Evolutionary conservation across 2,797 vertebrate species (phyloP).

Genomic region (Spinus olivaceus): DNA sequence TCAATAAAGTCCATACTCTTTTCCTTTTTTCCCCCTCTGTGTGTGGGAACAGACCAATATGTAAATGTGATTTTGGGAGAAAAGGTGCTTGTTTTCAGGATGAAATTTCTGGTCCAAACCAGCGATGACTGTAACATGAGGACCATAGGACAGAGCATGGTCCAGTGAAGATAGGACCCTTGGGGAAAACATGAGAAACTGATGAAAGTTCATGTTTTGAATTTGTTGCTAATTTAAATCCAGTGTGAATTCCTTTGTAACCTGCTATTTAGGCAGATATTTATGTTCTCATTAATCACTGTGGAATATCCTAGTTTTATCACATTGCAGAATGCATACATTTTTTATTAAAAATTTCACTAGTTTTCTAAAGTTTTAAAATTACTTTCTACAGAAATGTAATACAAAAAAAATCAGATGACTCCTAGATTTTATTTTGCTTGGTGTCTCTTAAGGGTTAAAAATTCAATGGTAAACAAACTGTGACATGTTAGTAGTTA

Average conservation of each 20-base stretch:
- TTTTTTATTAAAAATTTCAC: neutral
- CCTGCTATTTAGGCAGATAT: neutral
- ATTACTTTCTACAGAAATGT: neutral
- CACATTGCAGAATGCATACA: neutral
- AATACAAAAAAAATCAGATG: neutral
- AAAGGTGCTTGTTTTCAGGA: neutral
- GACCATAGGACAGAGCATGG: neutral
- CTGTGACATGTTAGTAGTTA: neutral
- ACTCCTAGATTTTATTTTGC: neutral
- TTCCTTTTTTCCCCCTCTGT: neutral
- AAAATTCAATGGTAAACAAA: neutral
- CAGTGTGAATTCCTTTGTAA: neutral
- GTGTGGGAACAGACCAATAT: neutral
- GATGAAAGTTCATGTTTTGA: neutral
- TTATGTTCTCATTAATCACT: neutral
- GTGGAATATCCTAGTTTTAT: neutral
- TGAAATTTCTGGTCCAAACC: constrained; percentile 8
- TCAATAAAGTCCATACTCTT: neutral
- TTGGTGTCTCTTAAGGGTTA: neutral
- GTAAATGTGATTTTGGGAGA: neutral
- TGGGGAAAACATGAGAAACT: neutral
- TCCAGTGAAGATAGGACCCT: neutral
- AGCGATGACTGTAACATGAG: neutral
- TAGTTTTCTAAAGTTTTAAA: neutral
- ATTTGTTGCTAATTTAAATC: constrained; percentile 1